A percentile compares a stretch with the other conserved stretches of the same genome.
Conservation (phyloP, 2,888 invertebrate species). For the Oxystoma pomonae region DNA sequence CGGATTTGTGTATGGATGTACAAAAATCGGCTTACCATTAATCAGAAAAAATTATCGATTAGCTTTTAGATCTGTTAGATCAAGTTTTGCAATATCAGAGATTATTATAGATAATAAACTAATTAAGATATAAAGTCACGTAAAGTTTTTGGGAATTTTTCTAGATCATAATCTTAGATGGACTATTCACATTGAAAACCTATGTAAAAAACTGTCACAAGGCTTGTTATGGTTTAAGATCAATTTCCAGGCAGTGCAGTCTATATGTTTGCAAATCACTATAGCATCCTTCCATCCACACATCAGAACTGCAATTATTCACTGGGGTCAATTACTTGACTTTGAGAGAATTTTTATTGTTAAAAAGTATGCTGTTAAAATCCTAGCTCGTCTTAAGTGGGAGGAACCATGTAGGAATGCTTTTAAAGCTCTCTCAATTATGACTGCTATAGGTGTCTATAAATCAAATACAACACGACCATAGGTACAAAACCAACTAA, state of each 20-base stretch:
- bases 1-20: too few species aligned
- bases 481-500: too few species aligned
- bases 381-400: background rate
- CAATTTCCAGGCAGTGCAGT: background rate
- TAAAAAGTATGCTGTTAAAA: background rate
- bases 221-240: background rate
- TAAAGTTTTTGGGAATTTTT: background rate
- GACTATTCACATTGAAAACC: background rate
- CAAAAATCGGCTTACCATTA: background rate
- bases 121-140: too few species aligned
- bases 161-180: background rate
- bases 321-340: background rate
- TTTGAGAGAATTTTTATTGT: background rate
- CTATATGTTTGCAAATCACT: background rate
- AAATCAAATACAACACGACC: too few species aligned
- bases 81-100: background rate
- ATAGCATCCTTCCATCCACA: background rate
- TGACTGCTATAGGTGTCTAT: background rate
- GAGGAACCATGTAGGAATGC: background rate
- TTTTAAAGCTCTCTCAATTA: background rate
- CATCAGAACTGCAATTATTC: background rate
- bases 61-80: background rate
- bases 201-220: background rate
- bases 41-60: background rate
- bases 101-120: too few species aligned